Evolutionary conservation across 2,113 vertebrate species (phyloP).

Genomic region (Muntiacus reevesi): DNA sequence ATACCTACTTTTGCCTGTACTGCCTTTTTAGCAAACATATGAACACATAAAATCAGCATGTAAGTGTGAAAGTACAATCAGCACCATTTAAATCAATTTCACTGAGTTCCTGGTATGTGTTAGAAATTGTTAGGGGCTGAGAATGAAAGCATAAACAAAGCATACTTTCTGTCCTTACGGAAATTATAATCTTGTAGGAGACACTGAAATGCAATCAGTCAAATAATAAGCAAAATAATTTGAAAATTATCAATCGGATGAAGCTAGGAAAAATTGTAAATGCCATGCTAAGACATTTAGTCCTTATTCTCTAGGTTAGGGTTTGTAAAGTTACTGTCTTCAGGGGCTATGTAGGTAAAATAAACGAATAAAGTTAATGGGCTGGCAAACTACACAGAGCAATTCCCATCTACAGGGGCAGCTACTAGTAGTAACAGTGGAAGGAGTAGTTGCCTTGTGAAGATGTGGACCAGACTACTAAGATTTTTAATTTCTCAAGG

Average conservation of each 20-base stretch:
- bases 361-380: neutral
- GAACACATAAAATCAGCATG: neutral
- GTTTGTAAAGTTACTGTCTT: neutral
- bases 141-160: neutral
- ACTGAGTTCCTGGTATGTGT: neutral
- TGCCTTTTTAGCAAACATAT: neutral
- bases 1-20: neutral
- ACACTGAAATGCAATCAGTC: neutral
- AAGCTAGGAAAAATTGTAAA: neutral
- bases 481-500: neutral
- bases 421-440: neutral
- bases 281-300: neutral
- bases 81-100: neutral
- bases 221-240: neutral
- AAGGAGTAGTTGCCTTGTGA: neutral
- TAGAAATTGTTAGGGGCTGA: neutral
- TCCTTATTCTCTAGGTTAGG: neutral
- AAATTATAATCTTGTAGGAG: neutral
- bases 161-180: neutral
- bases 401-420: neutral
- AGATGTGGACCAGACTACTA: neutral
- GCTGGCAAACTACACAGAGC: neutral
- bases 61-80: neutral
- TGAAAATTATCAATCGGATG: neutral
- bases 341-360: neutral